A percentile compares a stretch with the other conserved stretches of the same genome.
Evolutionary conservation across 2,113 vertebrate genomes (phyloP).

Genomic region (Actinemys pallida): DNA sequence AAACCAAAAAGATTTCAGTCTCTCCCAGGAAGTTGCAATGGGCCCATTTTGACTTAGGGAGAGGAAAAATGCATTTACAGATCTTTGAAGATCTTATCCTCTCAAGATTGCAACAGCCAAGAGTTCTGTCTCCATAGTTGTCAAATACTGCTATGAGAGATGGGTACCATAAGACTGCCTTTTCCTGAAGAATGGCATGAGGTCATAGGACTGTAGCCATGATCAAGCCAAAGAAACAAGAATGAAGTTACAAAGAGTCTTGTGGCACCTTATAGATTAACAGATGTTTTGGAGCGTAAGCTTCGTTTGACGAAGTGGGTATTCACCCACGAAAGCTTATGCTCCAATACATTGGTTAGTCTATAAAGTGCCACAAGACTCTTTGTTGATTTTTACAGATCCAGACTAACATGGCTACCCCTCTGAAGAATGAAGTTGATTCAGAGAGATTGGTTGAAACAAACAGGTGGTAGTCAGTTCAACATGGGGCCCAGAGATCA

Average conservation of each 20-base stretch:
- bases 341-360: no score
- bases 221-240: neutral
- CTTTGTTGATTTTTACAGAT: no score
- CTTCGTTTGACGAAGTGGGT: no score
- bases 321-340: no score
- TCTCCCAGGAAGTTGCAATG: neutral
- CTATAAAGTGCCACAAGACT: no score
- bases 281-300: no score
- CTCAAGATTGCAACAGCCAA: neutral
- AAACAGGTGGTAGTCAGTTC: neutral
- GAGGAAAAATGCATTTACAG: neutral
- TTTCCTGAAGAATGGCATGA: neutral
- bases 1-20: neutral
- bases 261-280: no score
- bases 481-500: neutral
- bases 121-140: neutral
- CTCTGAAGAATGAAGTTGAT: neutral
- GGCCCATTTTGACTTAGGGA: neutral
- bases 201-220: neutral
- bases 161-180: neutral
- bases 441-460: neutral
- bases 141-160: neutral
- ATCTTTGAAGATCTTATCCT: neutral
- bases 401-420: no score
- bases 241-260: neutral